Conservation (phyloP, 1,140 invertebrate genomes). For the Lordiphosa clarofinis region DNA sequence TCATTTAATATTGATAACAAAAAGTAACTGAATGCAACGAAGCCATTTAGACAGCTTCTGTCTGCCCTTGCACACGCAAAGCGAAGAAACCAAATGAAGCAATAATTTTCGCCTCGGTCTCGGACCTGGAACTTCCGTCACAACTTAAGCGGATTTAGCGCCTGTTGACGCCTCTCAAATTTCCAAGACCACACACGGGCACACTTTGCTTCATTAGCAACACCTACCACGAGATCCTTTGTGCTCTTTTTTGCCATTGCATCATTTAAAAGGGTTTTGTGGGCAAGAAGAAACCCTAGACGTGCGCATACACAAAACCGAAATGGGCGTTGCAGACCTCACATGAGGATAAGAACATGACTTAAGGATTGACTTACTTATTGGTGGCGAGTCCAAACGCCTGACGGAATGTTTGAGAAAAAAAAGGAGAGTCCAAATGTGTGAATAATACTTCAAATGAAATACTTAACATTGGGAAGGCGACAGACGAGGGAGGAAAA, state of each 20-base stretch:
- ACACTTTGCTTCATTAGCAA: conserved; percentile 59
- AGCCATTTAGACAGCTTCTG: conserved; percentile 63
- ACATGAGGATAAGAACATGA: conserved; percentile 33
- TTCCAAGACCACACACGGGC: conserved; percentile 57
- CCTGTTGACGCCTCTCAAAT: conserved; percentile 78
- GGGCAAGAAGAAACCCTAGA: conserved; percentile 38
- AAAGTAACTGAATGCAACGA: conserved; percentile 37
- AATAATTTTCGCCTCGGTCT: conserved; percentile 14
- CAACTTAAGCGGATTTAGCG: conserved; percentile 74
- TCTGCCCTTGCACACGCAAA: conserved; percentile 33
- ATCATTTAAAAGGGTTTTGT: conserved; percentile 37
- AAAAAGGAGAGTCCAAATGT: too few relatives aligned
- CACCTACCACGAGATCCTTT: conserved; percentile 39
- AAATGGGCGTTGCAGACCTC: conserved; percentile 51
- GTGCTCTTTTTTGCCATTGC: conserved; percentile 31
- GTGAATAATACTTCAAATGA: too few relatives aligned
- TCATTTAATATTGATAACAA: conserved; percentile 58
- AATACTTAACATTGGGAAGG: too few relatives aligned
- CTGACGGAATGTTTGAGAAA: too few relatives aligned
- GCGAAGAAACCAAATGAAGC: conserved; percentile 3
- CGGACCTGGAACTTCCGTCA: conserved; percentile 28
- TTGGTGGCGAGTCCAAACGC: too few relatives aligned
- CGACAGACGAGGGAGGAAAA: too few relatives aligned
- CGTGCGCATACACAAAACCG: conserved; percentile 27
- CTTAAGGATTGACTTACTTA: conserved; percentile 16